Evolutionary conservation across 1,140 invertebrate species (phyloP), one percentile per base, ranked within the genome.

Genomic region (Euglossa dilemma): DNA sequence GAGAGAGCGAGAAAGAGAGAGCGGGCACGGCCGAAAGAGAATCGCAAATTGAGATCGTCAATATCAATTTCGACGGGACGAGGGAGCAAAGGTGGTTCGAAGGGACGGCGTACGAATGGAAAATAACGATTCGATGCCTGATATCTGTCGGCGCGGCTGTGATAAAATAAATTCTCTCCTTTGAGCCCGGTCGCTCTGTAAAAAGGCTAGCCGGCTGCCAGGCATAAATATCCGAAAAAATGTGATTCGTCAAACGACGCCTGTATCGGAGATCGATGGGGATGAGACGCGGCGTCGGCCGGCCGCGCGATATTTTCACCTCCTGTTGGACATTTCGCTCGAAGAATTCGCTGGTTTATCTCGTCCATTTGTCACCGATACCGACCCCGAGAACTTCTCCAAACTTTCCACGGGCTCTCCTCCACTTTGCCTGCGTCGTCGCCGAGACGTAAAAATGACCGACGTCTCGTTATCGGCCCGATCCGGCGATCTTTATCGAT

Each of bases 31-130:
- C 25, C 56, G 56, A 87, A 81, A 87, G 85, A 82, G 84, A 88
- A 86, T 90, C 77, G 80, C 84, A 79, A 85, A 87, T 83, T 86
- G 84, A 82, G 86, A 86, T 87, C 87, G 87, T 87, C 85, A 87
- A 87, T 87, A 87, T 87, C 85, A 87, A 87, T 87, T 82, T 70
- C 80, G 84, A 59, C 66, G 64, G 79, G 75, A 67, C 85, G 73
- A 78, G 84, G 64, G 84, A 76, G 75, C 64, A 70, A 83, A 79
- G 81, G 85, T 81, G 85, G 80, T 72, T 78, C 85, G 84, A 77
- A 87, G 84, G 73, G 85, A 77, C 73, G 72, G 52, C 73, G 85
- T 74, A 77, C 84, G 85, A 87, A 87, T 87, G 84, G 84, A 86
- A 87, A 87, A 83, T 87, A 87, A 87, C 85, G 85, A 87, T 87